Base-by-base conservation (phyloP, 2,113 vertebrate genomes). In the Pungitius pungitius region DNA sequence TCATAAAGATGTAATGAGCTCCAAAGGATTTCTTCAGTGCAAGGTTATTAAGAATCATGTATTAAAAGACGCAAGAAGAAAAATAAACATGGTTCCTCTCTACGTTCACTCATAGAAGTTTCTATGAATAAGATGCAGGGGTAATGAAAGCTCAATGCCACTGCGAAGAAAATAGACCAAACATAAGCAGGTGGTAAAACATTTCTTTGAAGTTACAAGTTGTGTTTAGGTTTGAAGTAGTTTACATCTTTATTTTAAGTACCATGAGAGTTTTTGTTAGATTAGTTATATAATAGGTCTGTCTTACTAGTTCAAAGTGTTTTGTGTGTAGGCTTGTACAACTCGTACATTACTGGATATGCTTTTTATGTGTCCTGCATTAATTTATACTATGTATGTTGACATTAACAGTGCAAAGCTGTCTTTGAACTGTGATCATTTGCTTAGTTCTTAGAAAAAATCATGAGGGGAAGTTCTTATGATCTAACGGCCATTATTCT, bases 1-100 rank as follows among this genome's bases (percentile, higher is more conserved):
- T 75, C 54, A 73, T 61, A 42, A 55, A 58, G 69, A 77, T 75
- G 69, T 75, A 74, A 83, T 77, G 68, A 69, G 64, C 75, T 45
- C 1, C 43, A 47, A 75, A 67, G 72, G 66, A 77, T 84, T 81
- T 74, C 11, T 83, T 73, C 40, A 67, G 43, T 51, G 9, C 18
- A 67, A 24, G 24, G 24, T 71, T 68, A 35, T 35, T 35, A 35
- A 43, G 4, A 39, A 61, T 51, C 45, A 67, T 64, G 13, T 67
- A 66, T 72, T 69, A 66, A 45, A 72, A 75, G 20, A 54, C 12
- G 64, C 15, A 56, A 64, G 26, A 30, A 33, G 4, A 55, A 26
- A 24, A 49, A 54, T 57, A 3, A 3, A 26, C 47, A 27, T 69
- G 22, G 8, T 71, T 42, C 74, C 0, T 12, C 3, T 35, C 5